Evolutionary conservation across 2,113 vertebrate genomes (phyloP).

Genomic region (Calyptommatus sinebrachiatus): DNA sequence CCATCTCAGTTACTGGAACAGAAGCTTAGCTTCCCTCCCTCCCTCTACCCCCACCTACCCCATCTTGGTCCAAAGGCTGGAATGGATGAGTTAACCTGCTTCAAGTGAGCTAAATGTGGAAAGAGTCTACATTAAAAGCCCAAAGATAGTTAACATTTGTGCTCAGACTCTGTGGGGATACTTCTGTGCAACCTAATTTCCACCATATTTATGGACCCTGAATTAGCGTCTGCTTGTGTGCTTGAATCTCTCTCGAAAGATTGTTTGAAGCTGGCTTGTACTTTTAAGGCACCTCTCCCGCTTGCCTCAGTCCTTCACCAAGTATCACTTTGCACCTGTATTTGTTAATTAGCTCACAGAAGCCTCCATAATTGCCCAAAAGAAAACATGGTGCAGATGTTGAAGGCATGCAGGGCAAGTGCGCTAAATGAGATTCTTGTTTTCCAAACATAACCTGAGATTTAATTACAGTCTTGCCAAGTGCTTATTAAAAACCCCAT

Average conservation of each 20-base stretch:
- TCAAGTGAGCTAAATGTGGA: too few relatives aligned
- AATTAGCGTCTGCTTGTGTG: too few relatives aligned
- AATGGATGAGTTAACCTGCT: too few relatives aligned
- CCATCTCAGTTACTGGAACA: too few relatives aligned
- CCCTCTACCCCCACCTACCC: too few relatives aligned
- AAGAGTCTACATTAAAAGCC: too few relatives aligned
- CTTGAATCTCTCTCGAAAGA: neutral
- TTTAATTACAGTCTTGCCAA: constrained; percentile 78
- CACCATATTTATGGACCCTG: too few relatives aligned
- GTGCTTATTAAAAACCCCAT: constrained; percentile 75
- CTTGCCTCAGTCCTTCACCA: constrained; percentile 17
- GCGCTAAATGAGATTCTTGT: constrained; percentile 77
- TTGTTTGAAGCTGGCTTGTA: neutral
- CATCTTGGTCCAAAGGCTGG: too few relatives aligned
- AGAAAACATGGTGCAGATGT: constrained; percentile 72
- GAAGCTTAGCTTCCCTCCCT: too few relatives aligned
- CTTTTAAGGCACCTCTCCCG: constrained; percentile 7
- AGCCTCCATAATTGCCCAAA: constrained; percentile 64
- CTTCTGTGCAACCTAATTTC: too few relatives aligned
- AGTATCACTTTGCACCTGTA: constrained; percentile 65
- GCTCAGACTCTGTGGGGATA: too few relatives aligned
- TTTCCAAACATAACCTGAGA: constrained; percentile 78
- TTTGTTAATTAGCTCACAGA: constrained; percentile 68
- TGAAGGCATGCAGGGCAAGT: constrained; percentile 50
- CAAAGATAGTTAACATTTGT: too few relatives aligned